Base-by-base conservation (phyloP, 2,888 invertebrate genomes). In the Trissolcus japonicus region DNA sequence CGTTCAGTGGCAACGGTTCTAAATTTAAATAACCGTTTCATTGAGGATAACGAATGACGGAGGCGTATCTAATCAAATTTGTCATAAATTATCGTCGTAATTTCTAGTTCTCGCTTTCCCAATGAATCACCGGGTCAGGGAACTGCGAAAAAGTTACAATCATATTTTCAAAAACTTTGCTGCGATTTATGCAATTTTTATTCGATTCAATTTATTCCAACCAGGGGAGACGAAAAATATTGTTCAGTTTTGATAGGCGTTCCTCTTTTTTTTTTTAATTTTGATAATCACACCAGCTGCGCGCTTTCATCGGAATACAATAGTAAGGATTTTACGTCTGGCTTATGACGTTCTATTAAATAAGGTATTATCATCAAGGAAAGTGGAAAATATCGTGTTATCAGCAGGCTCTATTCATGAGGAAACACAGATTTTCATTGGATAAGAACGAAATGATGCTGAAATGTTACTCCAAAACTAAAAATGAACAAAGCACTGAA, bases 1-100 rank as follows among this genome's bases (percentile, higher is more conserved):
- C 60, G 29, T 29, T 7, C 50, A 48, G 1, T 19, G 19, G 9
- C 35, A 17, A 17, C 14, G 16, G 16, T 19, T 41, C 46, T 11
- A 51, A 51, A 66, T 66, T 57, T 19, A 57, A 57, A 57, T 66
- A 51, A 35, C 35, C 51, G 46, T 46, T 46, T 59, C 59, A 48
- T 16, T 35, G 4, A 46, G 40, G 14, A 14, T 61, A 50, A 57
- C 29, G n/a, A 19, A 66, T 14, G 57, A 11, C n/a, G 19, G 41
- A 40, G 56, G 29, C 56, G 35, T 14, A 25, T 67, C 53, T 59
- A 48, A 59, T 67, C 19, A 25, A 57, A 56, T 67, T 59, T 48
- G 29, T 40, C 57, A 29, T 57, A 17, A 59, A 46, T 59, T 59
- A 59, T 59, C 6, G 48, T 29, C 59, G 48, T 25, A 48, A 29